Evolutionary conservation across 1,140 invertebrate genomes (phyloP).

Genomic region (Druon quercuslanigerum): DNA sequence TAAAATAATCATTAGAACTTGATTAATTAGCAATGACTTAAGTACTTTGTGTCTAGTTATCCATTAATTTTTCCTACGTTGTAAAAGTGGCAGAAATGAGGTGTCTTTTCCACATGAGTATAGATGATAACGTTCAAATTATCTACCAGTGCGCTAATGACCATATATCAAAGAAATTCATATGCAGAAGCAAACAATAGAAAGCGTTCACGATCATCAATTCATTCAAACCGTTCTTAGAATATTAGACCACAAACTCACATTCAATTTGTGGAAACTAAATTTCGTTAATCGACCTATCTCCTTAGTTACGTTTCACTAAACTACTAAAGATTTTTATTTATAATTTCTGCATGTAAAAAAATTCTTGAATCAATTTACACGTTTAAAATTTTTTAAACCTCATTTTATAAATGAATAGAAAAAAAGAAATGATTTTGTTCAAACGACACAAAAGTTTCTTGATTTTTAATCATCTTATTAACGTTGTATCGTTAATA

Average conservation of each 20-base stretch:
- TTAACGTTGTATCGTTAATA: background rate
- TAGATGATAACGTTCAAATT: slow-evolving; percentile 7
- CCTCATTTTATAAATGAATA: background rate
- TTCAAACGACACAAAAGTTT: background rate
- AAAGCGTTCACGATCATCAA: background rate
- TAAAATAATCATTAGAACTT: slow-evolving; percentile 76
- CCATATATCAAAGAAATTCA: background rate
- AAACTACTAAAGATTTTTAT: background rate
- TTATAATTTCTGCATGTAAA: background rate
- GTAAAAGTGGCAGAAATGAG: slow-evolving; percentile 65
- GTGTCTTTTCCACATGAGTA: slow-evolving; percentile 7
- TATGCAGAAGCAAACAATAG: background rate
- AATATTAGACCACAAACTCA: background rate
- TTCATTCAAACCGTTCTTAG: background rate
- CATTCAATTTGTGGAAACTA: background rate
- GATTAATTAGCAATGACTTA: slow-evolving; percentile 73
- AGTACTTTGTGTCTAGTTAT: slow-evolving; percentile 58
- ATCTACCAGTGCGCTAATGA: background rate
- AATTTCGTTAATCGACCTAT: background rate
- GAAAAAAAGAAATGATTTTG: background rate
- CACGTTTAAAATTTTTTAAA: background rate
- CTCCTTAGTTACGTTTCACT: background rate
- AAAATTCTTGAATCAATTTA: background rate
- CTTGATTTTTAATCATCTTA: background rate
- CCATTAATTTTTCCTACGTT: slow-evolving; percentile 55